A percentile compares a stretch with the other conserved stretches of the same genome.
Conservation (phyloP, 2,888 invertebrate species). For the Herminia tarsipennalis region DNA sequence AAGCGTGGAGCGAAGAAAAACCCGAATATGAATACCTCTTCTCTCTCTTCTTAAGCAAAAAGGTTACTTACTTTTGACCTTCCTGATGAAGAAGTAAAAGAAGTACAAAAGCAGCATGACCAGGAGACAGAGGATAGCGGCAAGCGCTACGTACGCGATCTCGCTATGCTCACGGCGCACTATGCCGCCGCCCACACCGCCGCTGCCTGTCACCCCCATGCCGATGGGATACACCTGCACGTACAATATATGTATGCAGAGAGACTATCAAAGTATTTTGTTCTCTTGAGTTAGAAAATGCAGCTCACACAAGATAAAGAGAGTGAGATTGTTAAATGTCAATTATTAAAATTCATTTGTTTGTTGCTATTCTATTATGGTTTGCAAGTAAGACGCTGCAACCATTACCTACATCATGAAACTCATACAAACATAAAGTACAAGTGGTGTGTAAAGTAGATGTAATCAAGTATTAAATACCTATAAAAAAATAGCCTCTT, state of each 20-base stretch:
- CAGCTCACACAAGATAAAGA: background rate
- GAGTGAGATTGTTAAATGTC: background rate
- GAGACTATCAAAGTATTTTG: background rate
- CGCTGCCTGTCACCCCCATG: constrained; percentile 13
- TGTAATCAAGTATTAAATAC: too few species aligned
- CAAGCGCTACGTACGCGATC: constrained; percentile 71
- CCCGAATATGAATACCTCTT: background rate
- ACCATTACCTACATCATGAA: too few species aligned
- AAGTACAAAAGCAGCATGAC: constrained; percentile 71
- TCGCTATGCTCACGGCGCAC: constrained; percentile 60
- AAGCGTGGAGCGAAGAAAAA: too few species aligned
- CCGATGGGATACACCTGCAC: background rate
- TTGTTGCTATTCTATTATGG: too few species aligned
- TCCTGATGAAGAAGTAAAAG: constrained; percentile 70
- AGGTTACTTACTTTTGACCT: constrained; percentile 62
- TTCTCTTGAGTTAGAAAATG: background rate
- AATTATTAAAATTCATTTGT: too few species aligned
- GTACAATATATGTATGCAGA: background rate
- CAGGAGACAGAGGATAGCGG: constrained; percentile 64
- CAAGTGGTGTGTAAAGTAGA: too few species aligned
- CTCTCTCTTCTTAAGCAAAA: background rate
- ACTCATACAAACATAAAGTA: too few species aligned
- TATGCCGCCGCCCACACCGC: constrained; percentile 43
- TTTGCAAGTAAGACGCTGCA: background rate
- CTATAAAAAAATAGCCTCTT: too few species aligned